These are phyloP conservation scores for Okamejei kenojei DNA, from an alignment of 2,797 vertebrate genomes.

Conservation along the genomic window DNA sequence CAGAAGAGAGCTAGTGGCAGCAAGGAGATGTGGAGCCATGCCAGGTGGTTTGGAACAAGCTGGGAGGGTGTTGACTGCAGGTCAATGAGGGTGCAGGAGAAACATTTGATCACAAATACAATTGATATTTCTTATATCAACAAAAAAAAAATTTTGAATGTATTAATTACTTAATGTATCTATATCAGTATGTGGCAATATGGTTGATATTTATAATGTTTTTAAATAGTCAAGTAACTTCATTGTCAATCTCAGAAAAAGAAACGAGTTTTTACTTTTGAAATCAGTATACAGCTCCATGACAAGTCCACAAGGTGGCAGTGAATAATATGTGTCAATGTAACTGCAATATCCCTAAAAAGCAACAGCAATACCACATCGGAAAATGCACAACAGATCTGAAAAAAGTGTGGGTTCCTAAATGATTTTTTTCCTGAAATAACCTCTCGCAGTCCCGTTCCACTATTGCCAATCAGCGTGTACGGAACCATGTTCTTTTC, in stretches of 20 bases:
- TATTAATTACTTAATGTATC: background rate
- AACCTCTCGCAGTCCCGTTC: background rate
- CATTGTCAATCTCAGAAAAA: background rate
- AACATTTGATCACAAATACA: background rate
- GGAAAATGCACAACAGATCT: background rate
- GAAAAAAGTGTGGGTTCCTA: background rate
- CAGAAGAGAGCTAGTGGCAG: no score
- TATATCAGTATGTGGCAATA: background rate
- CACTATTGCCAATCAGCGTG: background rate
- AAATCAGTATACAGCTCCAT: background rate
- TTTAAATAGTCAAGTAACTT: background rate
- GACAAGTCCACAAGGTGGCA: conserved; percentile 10
- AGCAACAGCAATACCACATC: background rate
- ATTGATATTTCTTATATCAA: background rate
- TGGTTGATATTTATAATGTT: background rate
- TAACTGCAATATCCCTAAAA: background rate
- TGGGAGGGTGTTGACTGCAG: background rate
- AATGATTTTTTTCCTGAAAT: background rate
- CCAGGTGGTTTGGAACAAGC: no score
- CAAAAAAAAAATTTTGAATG: background rate
- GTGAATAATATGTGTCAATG: background rate
- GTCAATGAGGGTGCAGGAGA: background rate
- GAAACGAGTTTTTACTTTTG: background rate
- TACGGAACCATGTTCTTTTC: background rate
- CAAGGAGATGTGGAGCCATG: background rate